Conservation (phyloP, 53 echinoderm and acorn worm genomes). For the Hippasteria phrygiana region DNA sequence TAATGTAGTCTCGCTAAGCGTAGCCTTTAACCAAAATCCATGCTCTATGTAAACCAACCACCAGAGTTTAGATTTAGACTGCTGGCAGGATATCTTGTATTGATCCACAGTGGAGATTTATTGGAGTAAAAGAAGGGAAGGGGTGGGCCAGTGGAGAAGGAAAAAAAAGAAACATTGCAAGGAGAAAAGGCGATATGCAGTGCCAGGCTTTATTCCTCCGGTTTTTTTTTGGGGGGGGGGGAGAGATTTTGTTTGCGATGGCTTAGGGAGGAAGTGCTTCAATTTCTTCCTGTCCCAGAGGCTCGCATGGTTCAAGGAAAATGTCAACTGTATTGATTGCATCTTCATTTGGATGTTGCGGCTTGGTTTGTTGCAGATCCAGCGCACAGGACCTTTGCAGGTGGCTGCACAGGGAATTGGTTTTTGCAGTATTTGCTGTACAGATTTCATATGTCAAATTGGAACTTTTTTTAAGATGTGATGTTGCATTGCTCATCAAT, state of each 20-base stretch:
- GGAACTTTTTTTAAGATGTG: too few species aligned
- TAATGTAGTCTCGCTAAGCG: background rate
- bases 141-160: background rate
- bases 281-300: constrained; percentile 41
- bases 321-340: constrained; percentile 54
- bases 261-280: constrained; percentile 40
- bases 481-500: too few species aligned
- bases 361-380: constrained; percentile 40
- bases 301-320: constrained; percentile 43
- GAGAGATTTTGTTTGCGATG: constrained; percentile 48
- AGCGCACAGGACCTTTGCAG: constrained; percentile 2
- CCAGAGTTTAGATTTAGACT: constrained; percentile 34
- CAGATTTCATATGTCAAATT: background rate
- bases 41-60: constrained; percentile 27
- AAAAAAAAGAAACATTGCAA: background rate
- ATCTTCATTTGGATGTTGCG: constrained; percentile 31
- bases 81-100: constrained; percentile 17
- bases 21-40: constrained; percentile 58
- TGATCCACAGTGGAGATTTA: constrained; percentile 23
- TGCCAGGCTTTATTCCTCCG: constrained; percentile 10
- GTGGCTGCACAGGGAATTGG: constrained; percentile 8
- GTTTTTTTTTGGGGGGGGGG: constrained; percentile 6
- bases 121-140: constrained; percentile 42
- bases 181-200: constrained; percentile 25
- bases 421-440: background rate